Conservation (phyloP, 2,888 invertebrate species). For the Copidosoma aretas region DNA sequence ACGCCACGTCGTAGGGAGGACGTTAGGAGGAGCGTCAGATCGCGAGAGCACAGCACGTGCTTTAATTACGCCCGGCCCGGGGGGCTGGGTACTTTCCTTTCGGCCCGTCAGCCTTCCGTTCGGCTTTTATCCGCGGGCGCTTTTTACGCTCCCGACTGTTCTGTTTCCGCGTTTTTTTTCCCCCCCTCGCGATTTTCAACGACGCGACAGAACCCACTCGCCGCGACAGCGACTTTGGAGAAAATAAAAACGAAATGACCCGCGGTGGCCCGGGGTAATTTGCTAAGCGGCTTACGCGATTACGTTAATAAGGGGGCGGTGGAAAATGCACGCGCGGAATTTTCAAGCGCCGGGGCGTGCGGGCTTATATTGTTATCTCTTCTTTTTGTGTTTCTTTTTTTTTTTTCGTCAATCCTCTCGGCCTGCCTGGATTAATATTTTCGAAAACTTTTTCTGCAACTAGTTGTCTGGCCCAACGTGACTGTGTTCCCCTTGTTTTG, state of each 20-base stretch:
- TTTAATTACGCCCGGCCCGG: conserved; percentile 18
- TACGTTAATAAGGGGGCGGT: neutral
- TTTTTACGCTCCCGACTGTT: neutral
- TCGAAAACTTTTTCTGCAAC: too few species aligned
- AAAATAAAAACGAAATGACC: neutral
- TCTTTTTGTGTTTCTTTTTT: neutral
- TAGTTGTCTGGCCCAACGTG: too few species aligned
- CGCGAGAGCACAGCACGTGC: too few species aligned
- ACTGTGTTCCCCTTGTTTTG: too few species aligned
- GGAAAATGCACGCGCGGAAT: neutral
- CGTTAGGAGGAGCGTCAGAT: too few species aligned
- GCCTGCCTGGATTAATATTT: too few species aligned
- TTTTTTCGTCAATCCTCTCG: too few species aligned
- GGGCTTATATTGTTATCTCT: neutral
- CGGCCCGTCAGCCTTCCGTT: neutral
- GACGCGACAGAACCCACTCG: too few species aligned
- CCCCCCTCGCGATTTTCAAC: neutral
- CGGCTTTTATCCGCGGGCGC: neutral
- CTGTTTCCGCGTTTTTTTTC: neutral
- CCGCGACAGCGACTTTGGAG: neutral
- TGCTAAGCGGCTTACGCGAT: conserved; percentile 1
- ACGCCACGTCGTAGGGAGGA: too few species aligned
- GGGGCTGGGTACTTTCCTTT: conserved; percentile 19
- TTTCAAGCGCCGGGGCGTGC: neutral
- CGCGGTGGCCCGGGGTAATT: neutral